Conservation (phyloP, 2,797 vertebrate species). For the Pseudopleuronectes americanus region DNA sequence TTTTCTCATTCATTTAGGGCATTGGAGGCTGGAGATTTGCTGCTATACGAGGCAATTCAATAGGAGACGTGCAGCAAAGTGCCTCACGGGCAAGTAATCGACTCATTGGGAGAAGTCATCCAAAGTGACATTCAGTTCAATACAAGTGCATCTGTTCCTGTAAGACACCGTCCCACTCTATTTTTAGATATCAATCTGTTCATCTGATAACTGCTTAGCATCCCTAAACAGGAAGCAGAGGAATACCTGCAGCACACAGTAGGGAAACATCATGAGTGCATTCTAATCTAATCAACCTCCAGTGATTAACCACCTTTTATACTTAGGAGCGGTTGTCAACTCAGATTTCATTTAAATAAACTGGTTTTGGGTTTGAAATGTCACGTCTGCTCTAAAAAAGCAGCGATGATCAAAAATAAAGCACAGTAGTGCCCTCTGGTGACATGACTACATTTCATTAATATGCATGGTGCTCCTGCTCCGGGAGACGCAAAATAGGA, state of each 20-base stretch:
- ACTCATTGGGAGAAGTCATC: slow-evolving; percentile 36
- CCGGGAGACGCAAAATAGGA: slow-evolving; percentile 45
- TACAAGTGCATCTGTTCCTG: slow-evolving; percentile 29
- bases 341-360: slow-evolving; percentile 39
- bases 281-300: slow-evolving; percentile 35
- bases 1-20: slow-evolving; percentile 52
- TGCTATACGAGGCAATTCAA: slow-evolving; percentile 38
- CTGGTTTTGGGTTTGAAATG: slow-evolving; percentile 49
- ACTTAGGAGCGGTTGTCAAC: slow-evolving; percentile 29
- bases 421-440: slow-evolving; percentile 85
- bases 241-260: slow-evolving; percentile 25
- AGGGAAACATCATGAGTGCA: slow-evolving; percentile 27
- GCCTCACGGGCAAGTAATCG: slow-evolving; percentile 46
- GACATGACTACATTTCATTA: slow-evolving; percentile 77
- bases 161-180: slow-evolving; percentile 33
- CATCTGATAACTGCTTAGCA: slow-evolving; percentile 44
- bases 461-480: slow-evolving; percentile 69
- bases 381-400: slow-evolving; percentile 55
- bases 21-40: slow-evolving; percentile 43
- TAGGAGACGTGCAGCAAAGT: slow-evolving; percentile 12
- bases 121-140: slow-evolving; percentile 49
- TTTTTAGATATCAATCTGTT: slow-evolving; percentile 35
- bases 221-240: slow-evolving; percentile 39
- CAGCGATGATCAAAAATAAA: slow-evolving; percentile 72
- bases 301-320: slow-evolving; percentile 36